Conservation (phyloP, 1,140 invertebrate genomes). For the Maconellicoccus hirsutus region DNA sequence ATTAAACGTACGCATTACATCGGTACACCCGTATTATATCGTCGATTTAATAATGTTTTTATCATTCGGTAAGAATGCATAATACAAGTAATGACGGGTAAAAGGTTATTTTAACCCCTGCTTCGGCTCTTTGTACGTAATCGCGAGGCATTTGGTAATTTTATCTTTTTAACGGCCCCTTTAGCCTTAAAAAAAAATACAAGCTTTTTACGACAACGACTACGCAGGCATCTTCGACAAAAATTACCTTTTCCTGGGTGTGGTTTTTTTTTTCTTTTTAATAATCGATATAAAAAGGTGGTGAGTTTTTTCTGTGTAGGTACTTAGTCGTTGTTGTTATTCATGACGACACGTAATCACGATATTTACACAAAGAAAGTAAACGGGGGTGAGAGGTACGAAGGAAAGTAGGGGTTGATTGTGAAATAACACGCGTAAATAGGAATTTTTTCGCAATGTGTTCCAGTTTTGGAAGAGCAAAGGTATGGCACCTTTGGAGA, state of each 20-base stretch:
- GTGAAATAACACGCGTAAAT: too few relatives aligned
- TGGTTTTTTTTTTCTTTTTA: not conserved
- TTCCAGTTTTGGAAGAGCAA: too few relatives aligned
- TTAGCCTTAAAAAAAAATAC: too few relatives aligned
- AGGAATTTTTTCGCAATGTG: too few relatives aligned
- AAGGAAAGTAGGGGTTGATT: too few relatives aligned
- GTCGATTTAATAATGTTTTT: too few relatives aligned
- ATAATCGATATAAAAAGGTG: constrained; percentile 13
- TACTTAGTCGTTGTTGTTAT: not conserved
- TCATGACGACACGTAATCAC: not conserved
- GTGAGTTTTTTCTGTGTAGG: not conserved
- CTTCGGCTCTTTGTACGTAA: not conserved
- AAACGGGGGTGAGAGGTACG: too few relatives aligned
- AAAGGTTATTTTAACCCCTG: constrained; percentile 1
- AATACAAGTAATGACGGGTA: not conserved
- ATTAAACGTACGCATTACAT: too few relatives aligned
- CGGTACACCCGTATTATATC: too few relatives aligned
- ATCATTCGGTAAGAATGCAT: too few relatives aligned
- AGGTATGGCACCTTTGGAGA: too few relatives aligned
- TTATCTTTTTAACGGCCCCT: not conserved
- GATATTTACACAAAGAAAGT: not conserved
- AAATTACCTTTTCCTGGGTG: constrained; percentile 20
- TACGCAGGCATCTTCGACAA: not conserved
- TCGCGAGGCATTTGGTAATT: not conserved
- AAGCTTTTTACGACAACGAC: not conserved